Conservation (phyloP, 2,888 invertebrate genomes). For the Amphipyra tragopoginis region DNA sequence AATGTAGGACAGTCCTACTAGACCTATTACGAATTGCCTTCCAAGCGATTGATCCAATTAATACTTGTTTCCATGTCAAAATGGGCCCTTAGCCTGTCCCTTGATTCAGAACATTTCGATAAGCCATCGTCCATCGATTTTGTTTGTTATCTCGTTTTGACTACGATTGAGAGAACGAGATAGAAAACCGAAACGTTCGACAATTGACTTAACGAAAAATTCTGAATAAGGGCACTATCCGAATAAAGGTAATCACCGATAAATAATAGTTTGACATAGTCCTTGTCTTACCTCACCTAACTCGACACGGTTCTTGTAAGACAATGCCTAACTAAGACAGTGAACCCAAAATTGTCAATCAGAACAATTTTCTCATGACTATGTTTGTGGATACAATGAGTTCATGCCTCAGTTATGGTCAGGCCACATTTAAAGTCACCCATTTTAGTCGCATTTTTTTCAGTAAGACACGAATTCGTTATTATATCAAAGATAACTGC, state of each 20-base stretch:
- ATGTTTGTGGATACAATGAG: slow-evolving; percentile 30
- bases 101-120: too few species aligned
- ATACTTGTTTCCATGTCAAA: background rate
- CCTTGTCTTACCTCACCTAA: slow-evolving; percentile 5
- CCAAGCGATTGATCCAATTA: background rate
- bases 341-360: slow-evolving; percentile 27
- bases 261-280: slow-evolving; percentile 1
- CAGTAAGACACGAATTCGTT: slow-evolving; percentile 15
- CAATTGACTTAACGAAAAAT: too few species aligned
- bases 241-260: background rate
- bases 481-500: slow-evolving; percentile 19
- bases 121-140: too few species aligned
- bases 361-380: slow-evolving; percentile 36
- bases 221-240: too few species aligned
- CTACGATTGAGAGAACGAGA: too few species aligned
- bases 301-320: slow-evolving; percentile 2
- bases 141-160: too few species aligned
- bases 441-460: slow-evolving; percentile 34
- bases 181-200: too few species aligned
- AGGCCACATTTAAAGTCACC: slow-evolving; percentile 20
- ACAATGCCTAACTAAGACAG: slow-evolving; percentile 28
- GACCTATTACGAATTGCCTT: too few species aligned
- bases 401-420: slow-evolving; percentile 26
- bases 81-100: too few species aligned
- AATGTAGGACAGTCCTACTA: too few species aligned